Evolutionary conservation across 2,888 invertebrate species (phyloP).

Genomic region (Bibio marci): DNA sequence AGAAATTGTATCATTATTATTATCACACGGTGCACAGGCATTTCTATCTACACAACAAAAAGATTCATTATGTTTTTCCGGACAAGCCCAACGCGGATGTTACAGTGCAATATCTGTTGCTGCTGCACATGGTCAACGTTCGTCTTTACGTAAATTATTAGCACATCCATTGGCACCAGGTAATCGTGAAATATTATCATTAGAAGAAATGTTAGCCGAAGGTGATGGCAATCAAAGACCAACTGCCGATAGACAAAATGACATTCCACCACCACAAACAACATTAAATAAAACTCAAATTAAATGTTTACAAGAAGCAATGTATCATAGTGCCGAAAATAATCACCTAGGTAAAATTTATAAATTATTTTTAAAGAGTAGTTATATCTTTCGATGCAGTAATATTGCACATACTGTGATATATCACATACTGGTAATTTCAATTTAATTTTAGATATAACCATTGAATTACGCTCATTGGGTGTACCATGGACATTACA

Average conservation of each 20-base stretch:
- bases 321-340: constrained; percentile 88
- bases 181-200: constrained; percentile 58
- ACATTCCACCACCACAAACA: constrained; percentile 22
- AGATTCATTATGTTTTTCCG: constrained; percentile 71
- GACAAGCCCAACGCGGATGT: constrained; percentile 71
- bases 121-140: constrained; percentile 71
- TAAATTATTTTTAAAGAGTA: not conserved
- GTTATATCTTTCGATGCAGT: not conserved
- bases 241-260: constrained; percentile 23
- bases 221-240: constrained; percentile 35
- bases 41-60: constrained; percentile 71
- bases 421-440: too few relatives aligned
- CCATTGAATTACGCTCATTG: constrained; percentile 67
- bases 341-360: constrained; percentile 53
- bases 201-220: constrained; percentile 82
- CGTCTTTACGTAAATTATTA: constrained; percentile 59
- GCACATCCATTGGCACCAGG: constrained; percentile 50
- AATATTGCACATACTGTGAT: constrained; percentile 7
- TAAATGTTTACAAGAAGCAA: constrained; percentile 75
- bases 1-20: constrained; percentile 60
- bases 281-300: constrained; percentile 63
- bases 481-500: constrained; percentile 85
- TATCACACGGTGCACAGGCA: constrained; percentile 75
- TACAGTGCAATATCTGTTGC: constrained; percentile 81
- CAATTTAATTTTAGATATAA: constrained; percentile 51